Base-by-base conservation (phyloP, 2,888 invertebrate species). In the Rambutsinella grinnellia region DNA sequence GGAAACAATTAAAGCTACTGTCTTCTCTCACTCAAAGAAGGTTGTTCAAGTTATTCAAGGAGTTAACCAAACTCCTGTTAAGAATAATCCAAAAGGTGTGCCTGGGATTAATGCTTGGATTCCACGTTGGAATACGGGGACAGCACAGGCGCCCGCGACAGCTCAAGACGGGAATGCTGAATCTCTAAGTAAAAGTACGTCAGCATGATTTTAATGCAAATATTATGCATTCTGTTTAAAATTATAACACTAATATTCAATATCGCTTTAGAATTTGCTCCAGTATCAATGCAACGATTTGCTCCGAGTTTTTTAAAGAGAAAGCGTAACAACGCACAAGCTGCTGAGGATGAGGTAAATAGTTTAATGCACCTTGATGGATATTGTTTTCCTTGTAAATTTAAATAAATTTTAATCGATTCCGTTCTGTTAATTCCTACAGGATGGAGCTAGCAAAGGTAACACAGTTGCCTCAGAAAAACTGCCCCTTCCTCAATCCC, bases 1-100 rank as follows among this genome's bases (percentile, higher is more conserved):
- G 83, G 96, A 97, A 86, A 93, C 95, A 44, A 53, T 84, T 5
- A 81, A 79, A 57, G 76, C 91, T 95, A 85, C 88, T 92, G 76
- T 94, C 15, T 46, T 62, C 26, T 61, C 51, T 1, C 49, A 36
- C 23, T 49, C 28, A 13, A 62, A 69, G 10, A 76, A 58, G 28
- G 19, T 56, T 0, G 51, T 76, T 8, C 44, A 23, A 0, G 24
- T 76, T 44, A 63, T 56, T 2, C 68, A 76, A 5, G 75, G 27
- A 6, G 53, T 36, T 3, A 13, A 54, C 17, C 54, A 19, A 21
- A n/a, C 63, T 2, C 5, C 54, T 13, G 44, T 26, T 49, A 71
- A 78, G 69, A 57, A 44, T 27, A 56, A n/a, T n/a, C 63, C 63
- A 58, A 53, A 72, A 24, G 54, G 75, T 23, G 65, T 74, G 51